phyloP scores from a whole-genome alignment of 1,140 invertebrate genomes.

The Antheraea mylitta region DNA sequence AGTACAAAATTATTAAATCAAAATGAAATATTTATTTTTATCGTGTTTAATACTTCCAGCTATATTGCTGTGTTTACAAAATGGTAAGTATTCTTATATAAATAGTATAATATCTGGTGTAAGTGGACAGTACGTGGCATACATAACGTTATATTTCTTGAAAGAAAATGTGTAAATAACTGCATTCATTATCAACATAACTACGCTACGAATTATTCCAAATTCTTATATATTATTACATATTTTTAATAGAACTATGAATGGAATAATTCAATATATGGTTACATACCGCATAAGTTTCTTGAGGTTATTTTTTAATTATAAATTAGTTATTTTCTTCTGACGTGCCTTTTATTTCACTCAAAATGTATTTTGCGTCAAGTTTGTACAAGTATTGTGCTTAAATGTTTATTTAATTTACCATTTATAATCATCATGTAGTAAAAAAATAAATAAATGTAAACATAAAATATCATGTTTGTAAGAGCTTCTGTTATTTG shows the following conservation, averaged over 20 bases:
- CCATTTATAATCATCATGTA: no score
- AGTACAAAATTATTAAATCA: slow-evolving; percentile 41
- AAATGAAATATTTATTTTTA: slow-evolving; percentile 70
- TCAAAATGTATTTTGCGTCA: not conserved
- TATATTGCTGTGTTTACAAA: slow-evolving; percentile 63
- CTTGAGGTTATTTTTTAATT: not conserved
- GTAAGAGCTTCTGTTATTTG: not conserved
- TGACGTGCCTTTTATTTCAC: not conserved
- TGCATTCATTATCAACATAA: not conserved
- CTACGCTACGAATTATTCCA: not conserved
- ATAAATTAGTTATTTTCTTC: not conserved
- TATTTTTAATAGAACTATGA: not conserved
- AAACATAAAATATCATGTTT: not conserved
- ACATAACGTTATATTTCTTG: slow-evolving; percentile 24
- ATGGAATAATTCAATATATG: not conserved
- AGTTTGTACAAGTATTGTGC: no score
- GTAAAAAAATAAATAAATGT: no score
- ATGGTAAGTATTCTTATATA: slow-evolving; percentile 45
- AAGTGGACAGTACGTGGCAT: slow-evolving; percentile 36
- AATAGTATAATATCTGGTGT: slow-evolving; percentile 10
- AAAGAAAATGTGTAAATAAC: slow-evolving; percentile 29
- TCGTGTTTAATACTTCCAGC: slow-evolving; percentile 65
- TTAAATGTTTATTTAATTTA: no score
- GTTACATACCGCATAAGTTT: not conserved
- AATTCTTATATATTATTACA: not conserved